Conservation (phyloP, 1,140 invertebrate species). For the roundworm (Caenorhabditis elegans) region WBcel235 BX284605.5:5426501-5427000, state of each 20-base stretch:
- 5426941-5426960: no score
- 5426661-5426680: not conserved
- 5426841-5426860: no score
- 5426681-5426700: not conserved
- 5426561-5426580: not conserved
- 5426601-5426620: not conserved
- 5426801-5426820: not conserved
- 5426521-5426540: not conserved
- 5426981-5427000: no score
- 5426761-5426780: no score
- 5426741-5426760: no score
- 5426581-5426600: not conserved
- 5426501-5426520: no score
- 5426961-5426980: no score
- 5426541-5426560: not conserved
- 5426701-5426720: not conserved
- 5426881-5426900: no score
- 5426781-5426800: no score
- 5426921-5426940: no score
- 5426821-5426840: constrained; percentile 5
- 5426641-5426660: not conserved
- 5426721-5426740: not conserved
- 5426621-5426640: not conserved
- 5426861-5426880: no score
- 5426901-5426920: no score